These are phyloP conservation scores for Caenorhabditis sp. DNA, from an alignment of 2,888 invertebrate genomes.

Conservation along the genomic window DNA sequence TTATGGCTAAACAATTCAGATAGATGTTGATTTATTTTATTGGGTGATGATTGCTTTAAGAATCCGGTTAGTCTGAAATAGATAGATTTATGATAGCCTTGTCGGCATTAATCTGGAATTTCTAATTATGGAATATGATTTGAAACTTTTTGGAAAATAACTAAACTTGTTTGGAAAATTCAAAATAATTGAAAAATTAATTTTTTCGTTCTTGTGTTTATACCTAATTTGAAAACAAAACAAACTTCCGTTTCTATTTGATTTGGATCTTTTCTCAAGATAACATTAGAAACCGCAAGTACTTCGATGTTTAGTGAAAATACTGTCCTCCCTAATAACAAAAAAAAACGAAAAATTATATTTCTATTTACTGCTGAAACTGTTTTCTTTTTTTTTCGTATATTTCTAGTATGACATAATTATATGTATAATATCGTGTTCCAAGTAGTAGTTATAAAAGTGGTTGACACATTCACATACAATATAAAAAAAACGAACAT, in stretches of 20 bases:
- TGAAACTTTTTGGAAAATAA: background rate
- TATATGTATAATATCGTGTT: background rate
- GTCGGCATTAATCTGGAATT: background rate
- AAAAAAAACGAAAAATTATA: background rate
- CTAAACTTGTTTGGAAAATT: constrained; percentile 13
- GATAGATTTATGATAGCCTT: background rate
- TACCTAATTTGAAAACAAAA: too few species aligned
- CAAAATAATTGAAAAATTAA: too few species aligned
- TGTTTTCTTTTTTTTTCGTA: background rate
- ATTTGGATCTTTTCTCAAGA: too few species aligned
- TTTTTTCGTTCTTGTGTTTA: too few species aligned
- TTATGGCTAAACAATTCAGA: too few species aligned
- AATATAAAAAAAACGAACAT: background rate
- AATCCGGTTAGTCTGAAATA: background rate
- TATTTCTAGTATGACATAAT: background rate
- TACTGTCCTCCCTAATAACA: too few species aligned
- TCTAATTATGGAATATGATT: too few species aligned
- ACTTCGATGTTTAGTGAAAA: too few species aligned
- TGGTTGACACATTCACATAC: too few species aligned
- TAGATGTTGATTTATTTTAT: background rate
- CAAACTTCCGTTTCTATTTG: too few species aligned
- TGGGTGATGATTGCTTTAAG: background rate
- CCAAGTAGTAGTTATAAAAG: background rate
- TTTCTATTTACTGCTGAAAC: background rate
- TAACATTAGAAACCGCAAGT: too few species aligned